phyloP scores from a whole-genome alignment of 2,888 invertebrate genomes.

The Hirtodrosophila alboralis region DNA sequence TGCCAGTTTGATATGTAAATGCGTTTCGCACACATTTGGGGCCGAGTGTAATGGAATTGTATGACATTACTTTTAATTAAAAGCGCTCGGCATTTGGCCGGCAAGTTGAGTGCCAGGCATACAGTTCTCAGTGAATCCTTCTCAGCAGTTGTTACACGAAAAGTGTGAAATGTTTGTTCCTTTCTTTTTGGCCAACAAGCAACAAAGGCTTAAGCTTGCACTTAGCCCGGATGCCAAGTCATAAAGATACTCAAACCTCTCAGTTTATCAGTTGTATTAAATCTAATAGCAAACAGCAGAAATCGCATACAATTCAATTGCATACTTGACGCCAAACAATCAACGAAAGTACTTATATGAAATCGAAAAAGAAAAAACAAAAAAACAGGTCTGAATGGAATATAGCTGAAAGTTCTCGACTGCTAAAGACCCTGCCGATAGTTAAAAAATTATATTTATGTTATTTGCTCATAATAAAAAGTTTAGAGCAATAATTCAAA shows the following conservation, averaged over 20 bases:
- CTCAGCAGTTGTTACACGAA: constrained; percentile 36
- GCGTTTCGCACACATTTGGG: constrained; percentile 78
- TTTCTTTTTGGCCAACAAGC: constrained; percentile 23
- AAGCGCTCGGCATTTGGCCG: constrained; percentile 81
- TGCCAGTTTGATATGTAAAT: constrained; percentile 74
- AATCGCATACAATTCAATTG: constrained; percentile 76
- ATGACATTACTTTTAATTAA: constrained; percentile 83
- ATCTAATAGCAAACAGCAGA: constrained; percentile 59
- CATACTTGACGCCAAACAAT: constrained; percentile 48
- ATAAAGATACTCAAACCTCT: constrained; percentile 29
- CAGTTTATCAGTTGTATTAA: constrained; percentile 66
- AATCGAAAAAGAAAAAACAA: not conserved
- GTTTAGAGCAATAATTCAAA: no score
- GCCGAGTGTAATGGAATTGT: constrained; percentile 77
- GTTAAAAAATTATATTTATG: no score
- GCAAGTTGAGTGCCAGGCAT: constrained; percentile 59
- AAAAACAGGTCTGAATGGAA: not conserved
- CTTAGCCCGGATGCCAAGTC: constrained; percentile 39
- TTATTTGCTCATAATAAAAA: no score
- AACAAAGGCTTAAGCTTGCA: constrained; percentile 49
- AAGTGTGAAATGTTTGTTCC: constrained; percentile 59
- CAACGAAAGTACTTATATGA: constrained; percentile 24
- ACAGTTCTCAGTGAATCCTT: constrained; percentile 25
- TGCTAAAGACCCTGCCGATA: not conserved
- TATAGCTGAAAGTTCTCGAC: not conserved